Evolutionary conservation across 2,113 vertebrate genomes (phyloP), one percentile per base, ranked within the genome.

Genomic region (Channa argus): DNA sequence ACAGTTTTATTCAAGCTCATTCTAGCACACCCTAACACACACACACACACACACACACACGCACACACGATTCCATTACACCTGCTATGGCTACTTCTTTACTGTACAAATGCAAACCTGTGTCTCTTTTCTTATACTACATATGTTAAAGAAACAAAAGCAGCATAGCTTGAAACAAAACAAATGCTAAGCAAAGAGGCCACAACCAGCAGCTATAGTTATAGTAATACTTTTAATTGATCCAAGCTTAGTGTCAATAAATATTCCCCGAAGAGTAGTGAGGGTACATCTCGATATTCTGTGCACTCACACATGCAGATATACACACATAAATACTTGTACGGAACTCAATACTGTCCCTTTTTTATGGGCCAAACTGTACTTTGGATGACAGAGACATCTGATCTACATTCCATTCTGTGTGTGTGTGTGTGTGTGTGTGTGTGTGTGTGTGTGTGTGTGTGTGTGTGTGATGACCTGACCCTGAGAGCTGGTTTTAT

Each of bases 271-370:
- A 82, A 84, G 68, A 86, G 68, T 66, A 51, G 15, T 33, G 8
- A 46, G 37, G 38, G 55, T 86, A 88, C 77, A 84, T 86, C 81
- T 83, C 70, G 78, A 77, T 64, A 75, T 53, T 77, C 39, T 49
- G 49, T 14, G 37, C 61, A 54, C 75, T 43, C 76, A 58, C 70
- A 78, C 61, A 56, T 39, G 39, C 74, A 61, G 45, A 74, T 34
- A 67, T 44, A 74, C 69, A 83, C 41, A 83, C 71, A 78, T 38
- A 70, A 59, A 72, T 62, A 74, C 65, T 79, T 53, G 45, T 53
- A 77, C 47, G 86, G 75, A 89, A 92, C 79, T 75, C 71, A 86
- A 92, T 88, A 88, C 83, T 85, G 91, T 91, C 75, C 79, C 81
- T 89, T 85, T 85, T 86, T 79, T 77, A 78, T 61, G 8, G 79